Evolutionary conservation across 1,140 invertebrate genomes (phyloP).

Genomic region (Berghia stephanieae): DNA sequence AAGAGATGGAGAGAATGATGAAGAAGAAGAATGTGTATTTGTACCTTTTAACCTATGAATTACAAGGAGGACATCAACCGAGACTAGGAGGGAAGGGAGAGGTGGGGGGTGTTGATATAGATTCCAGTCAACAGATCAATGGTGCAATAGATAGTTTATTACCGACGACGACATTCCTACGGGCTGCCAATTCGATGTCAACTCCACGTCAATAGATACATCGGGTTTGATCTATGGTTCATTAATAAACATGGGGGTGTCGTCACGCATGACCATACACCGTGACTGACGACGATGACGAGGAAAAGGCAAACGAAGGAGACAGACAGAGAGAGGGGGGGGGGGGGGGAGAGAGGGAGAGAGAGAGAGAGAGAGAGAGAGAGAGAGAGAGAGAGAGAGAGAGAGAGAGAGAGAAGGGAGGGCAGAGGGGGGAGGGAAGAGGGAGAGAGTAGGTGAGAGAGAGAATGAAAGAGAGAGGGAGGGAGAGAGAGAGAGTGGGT

Average conservation of each 20-base stretch:
- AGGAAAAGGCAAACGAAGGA: background rate
- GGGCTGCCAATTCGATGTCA: too few species aligned
- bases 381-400: constrained; percentile 2
- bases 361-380: constrained; percentile 1
- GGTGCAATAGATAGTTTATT: constrained; percentile 4
- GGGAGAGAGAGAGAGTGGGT: background rate
- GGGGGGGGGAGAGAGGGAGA: background rate
- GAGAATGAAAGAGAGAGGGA: constrained; percentile 1
- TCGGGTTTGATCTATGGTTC: too few species aligned
- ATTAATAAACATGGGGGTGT: background rate
- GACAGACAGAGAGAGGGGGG: constrained; percentile 10
- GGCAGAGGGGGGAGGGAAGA: background rate
- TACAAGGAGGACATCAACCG: background rate
- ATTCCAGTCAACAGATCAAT: background rate
- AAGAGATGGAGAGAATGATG: background rate
- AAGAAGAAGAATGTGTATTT: background rate
- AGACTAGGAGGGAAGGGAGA: background rate
- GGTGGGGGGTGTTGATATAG: constrained; percentile 2
- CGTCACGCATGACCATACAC: background rate
- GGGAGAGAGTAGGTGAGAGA: background rate
- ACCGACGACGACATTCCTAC: too few species aligned
- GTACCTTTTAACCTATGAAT: too few species aligned
- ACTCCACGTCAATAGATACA: too few species aligned
- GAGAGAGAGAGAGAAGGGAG: constrained; percentile 3
- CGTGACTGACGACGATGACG: background rate